A percentile compares a stretch with the other conserved stretches of the same genome.
Conservation (phyloP, 2,797 vertebrate genomes). For the Spheniscus humboldti region DNA sequence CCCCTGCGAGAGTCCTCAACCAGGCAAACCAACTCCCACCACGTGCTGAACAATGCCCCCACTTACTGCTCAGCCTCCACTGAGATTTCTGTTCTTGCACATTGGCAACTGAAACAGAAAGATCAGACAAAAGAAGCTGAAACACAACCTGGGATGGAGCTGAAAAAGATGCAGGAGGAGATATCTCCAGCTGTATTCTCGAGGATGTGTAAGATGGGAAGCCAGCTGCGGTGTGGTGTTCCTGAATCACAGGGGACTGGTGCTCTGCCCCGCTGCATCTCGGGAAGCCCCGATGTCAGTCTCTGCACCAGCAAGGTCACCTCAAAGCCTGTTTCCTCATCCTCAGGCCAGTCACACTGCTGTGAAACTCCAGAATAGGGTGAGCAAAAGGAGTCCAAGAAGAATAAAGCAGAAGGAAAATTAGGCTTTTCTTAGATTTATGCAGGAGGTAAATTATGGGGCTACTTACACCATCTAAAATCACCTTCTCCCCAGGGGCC, state of each 20-base stretch:
- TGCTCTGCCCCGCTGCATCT: background rate
- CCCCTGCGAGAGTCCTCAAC: background rate
- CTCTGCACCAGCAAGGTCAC: conserved; percentile 27
- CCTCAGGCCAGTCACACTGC: background rate
- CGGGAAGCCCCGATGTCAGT: background rate
- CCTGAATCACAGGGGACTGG: background rate
- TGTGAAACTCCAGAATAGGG: background rate
- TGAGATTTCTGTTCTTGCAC: background rate
- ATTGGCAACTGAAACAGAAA: conserved; percentile 5
- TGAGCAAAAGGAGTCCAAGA: background rate
- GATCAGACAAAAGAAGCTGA: conserved; percentile 43
- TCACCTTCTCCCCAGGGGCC: conserved; percentile 8
- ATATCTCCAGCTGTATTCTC: conserved; percentile 25
- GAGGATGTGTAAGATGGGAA: background rate
- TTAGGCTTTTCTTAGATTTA: conserved; percentile 1
- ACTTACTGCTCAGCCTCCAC: background rate
- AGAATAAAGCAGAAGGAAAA: conserved; percentile 25
- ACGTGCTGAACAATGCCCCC: accelerated
- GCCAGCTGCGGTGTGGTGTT: background rate
- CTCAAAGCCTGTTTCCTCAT: background rate
- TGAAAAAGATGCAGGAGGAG: conserved; percentile 22
- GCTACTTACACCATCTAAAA: conserved; percentile 39
- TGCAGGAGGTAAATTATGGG: conserved; percentile 4
- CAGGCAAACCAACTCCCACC: background rate
- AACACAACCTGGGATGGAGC: conserved; percentile 45